These are phyloP conservation scores for Cataglyphis hispanica DNA, from an alignment of 1,140 invertebrate species.

Conservation along the genomic window DNA sequence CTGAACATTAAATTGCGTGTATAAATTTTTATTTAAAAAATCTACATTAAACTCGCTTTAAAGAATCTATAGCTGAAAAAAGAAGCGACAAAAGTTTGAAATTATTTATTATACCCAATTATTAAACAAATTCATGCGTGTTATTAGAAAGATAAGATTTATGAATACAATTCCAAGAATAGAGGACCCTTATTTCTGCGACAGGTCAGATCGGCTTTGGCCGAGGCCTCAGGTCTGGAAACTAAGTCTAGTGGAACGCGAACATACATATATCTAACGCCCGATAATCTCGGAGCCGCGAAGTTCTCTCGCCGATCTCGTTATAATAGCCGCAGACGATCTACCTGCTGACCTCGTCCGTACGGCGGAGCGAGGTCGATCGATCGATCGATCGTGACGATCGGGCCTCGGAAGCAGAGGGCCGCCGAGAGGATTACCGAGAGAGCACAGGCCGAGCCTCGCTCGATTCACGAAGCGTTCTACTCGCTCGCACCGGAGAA, in stretches of 20 bases:
- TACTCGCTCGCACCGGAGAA: slow-evolving; percentile 66
- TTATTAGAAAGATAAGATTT: slow-evolving; percentile 20
- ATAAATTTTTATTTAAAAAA: background rate
- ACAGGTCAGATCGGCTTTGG: slow-evolving; percentile 4
- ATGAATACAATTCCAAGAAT: slow-evolving; percentile 44
- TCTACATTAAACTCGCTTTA: background rate
- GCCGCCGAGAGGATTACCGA: slow-evolving; percentile 47
- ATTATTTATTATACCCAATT: background rate
- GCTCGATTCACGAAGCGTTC: slow-evolving; percentile 66
- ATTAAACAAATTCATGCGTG: background rate
- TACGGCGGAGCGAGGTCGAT: slow-evolving; percentile 17
- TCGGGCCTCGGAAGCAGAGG: slow-evolving; percentile 55
- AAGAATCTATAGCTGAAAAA: background rate
- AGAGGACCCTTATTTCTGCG: slow-evolving; percentile 6
- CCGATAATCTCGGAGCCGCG: slow-evolving; percentile 5
- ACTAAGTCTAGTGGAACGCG: background rate
- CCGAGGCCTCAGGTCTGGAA: background rate
- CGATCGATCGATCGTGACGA: slow-evolving; percentile 58
- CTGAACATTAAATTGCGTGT: background rate
- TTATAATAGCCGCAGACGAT: slow-evolving; percentile 59
- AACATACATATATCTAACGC: slow-evolving; percentile 10
- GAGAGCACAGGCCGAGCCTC: slow-evolving; percentile 18
- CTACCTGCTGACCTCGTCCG: slow-evolving; percentile 58
- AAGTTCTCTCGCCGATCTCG: slow-evolving; percentile 53
- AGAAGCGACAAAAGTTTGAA: background rate